These are phyloP conservation scores for Apoda limacodes DNA, from an alignment of 2,888 invertebrate species.

Conservation along the genomic window DNA sequence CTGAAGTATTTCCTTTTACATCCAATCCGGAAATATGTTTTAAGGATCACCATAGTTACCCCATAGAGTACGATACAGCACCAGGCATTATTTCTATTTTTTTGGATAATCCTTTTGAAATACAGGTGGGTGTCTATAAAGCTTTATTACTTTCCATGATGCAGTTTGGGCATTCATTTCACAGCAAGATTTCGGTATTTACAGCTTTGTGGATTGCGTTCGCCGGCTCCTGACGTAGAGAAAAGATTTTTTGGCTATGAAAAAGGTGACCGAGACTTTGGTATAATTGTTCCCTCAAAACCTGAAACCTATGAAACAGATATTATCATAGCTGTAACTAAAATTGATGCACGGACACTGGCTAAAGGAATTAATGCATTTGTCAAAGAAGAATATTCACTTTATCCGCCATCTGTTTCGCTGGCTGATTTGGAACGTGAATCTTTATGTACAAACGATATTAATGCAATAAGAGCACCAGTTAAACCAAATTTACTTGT, in stretches of 20 bases:
- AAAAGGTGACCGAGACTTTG: conserved; percentile 33
- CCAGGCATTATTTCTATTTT: conserved; percentile 27
- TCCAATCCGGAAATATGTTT: conserved; percentile 25
- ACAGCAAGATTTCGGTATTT: no score
- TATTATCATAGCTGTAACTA: conserved; percentile 41
- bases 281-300: conserved; percentile 19
- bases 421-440: conserved; percentile 27
- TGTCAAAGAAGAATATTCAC: conserved; percentile 40
- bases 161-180: no score
- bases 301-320: conserved; percentile 26
- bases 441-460: conserved; percentile 45
- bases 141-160: conserved; percentile 4
- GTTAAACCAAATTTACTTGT: conserved; percentile 29
- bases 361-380: conserved; percentile 33
- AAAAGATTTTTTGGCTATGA: conserved; percentile 39
- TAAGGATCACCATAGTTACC: conserved; percentile 36
- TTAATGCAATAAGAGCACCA: conserved; percentile 34
- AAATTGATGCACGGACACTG: conserved; percentile 37
- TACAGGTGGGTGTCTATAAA: conserved; percentile 30
- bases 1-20: conserved; percentile 24
- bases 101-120: conserved; percentile 32
- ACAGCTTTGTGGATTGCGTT: conserved; percentile 39
- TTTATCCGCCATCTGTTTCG: conserved; percentile 34
- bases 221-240: conserved; percentile 2
- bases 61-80: conserved; percentile 23